Evolutionary conservation across 2,888 invertebrate species (phyloP).

Genomic region (Belgica antarctica): DNA sequence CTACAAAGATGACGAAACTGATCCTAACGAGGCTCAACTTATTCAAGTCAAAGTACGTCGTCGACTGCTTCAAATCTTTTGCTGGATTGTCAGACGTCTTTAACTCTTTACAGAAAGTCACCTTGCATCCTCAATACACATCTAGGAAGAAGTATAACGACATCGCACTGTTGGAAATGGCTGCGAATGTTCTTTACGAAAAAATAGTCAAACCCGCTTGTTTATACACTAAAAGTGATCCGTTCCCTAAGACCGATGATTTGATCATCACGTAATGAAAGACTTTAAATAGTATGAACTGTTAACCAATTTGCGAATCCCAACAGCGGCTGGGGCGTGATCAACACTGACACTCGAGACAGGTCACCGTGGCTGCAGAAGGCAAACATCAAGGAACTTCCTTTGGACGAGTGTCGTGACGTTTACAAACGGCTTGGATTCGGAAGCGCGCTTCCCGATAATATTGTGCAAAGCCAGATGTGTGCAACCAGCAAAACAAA

Average conservation of each 20-base stretch:
- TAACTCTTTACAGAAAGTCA: conserved; percentile 44
- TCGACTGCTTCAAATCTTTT: neutral
- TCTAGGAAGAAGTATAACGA: conserved; percentile 46
- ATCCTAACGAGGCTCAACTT: conserved; percentile 7
- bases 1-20: conserved; percentile 39
- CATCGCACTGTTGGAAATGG: conserved; percentile 47
- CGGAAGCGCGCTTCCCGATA: neutral
- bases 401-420: neutral
- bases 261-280: conserved; percentile 43
- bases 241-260: conserved; percentile 34
- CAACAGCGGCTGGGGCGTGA: neutral
- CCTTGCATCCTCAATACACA: conserved; percentile 45
- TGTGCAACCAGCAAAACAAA: neutral
- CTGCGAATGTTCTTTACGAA: conserved; percentile 42
- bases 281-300: neutral
- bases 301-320: neutral
- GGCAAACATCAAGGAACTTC: neutral
- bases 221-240: conserved; percentile 44
- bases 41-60: neutral
- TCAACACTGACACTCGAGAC: neutral
- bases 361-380: neutral
- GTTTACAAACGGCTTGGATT: neutral
- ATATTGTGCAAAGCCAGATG: neutral
- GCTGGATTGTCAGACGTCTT: neutral
- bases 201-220: conserved; percentile 47